These are phyloP conservation scores for Sycophaga agraensis DNA, from an alignment of 1,140 invertebrate species.

Conservation along the genomic window DNA sequence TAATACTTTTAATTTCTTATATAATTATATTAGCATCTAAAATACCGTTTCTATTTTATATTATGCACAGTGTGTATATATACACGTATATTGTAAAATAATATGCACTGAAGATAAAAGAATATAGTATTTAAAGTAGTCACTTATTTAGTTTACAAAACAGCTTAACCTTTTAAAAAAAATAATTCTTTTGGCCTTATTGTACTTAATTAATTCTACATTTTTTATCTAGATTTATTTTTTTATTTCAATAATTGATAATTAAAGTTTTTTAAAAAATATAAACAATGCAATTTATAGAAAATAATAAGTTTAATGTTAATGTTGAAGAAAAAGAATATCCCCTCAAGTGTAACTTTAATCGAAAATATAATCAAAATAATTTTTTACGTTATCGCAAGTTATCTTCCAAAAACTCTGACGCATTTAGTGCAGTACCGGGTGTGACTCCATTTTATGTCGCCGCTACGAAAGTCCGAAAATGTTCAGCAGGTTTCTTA, in stretches of 20 bases:
- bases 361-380: neutral
- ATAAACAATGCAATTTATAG: neutral
- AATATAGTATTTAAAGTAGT: too few species aligned
- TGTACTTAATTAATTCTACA: too few species aligned
- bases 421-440: conserved; percentile 35
- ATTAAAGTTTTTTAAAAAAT: neutral
- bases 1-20: too few species aligned
- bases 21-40: too few species aligned
- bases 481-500: conserved; percentile 7
- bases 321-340: neutral
- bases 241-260: neutral
- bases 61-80: too few species aligned
- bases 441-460: conserved; percentile 41
- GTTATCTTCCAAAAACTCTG: conserved; percentile 25
- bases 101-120: too few species aligned
- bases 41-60: too few species aligned
- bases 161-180: too few species aligned
- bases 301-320: neutral
- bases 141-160: too few species aligned
- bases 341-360: neutral
- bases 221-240: neutral
- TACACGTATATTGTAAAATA: too few species aligned
- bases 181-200: too few species aligned
- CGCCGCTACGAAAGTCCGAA: conserved; percentile 28
- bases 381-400: conserved; percentile 35